A percentile compares a stretch with the other conserved stretches of the same genome.
Evolutionary conservation across 1,140 invertebrate genomes (phyloP).

Genomic region (Drosophila murphyi): DNA sequence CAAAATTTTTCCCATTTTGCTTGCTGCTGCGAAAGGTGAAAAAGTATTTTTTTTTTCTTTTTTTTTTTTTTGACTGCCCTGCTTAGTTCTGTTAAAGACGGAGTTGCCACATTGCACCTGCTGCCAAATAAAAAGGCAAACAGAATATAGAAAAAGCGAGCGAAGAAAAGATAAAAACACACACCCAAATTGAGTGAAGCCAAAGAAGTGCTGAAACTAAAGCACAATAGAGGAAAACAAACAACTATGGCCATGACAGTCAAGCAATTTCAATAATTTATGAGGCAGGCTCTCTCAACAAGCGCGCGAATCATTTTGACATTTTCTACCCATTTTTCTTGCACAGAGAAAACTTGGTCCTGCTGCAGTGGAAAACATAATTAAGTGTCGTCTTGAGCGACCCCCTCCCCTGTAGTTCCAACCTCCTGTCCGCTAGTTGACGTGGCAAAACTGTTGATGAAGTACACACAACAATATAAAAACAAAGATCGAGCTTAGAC

Average conservation of each 20-base stretch:
- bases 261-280: slow-evolving; percentile 79
- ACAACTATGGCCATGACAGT: slow-evolving; percentile 69
- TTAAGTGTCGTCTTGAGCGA: slow-evolving; percentile 78
- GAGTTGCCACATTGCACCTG: slow-evolving; percentile 67
- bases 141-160: slow-evolving; percentile 16
- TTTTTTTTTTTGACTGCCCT: slow-evolving; percentile 55
- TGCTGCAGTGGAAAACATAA: slow-evolving; percentile 66
- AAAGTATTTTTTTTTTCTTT: slow-evolving; percentile 40
- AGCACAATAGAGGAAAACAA: slow-evolving; percentile 37
- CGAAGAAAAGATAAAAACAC: background rate
- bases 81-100: slow-evolving; percentile 60
- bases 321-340: slow-evolving; percentile 74
- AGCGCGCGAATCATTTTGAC: slow-evolving; percentile 72
- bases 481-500: background rate
- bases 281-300: slow-evolving; percentile 49
- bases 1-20: slow-evolving; percentile 29
- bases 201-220: slow-evolving; percentile 11
- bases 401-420: background rate
- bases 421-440: slow-evolving; percentile 43
- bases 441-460: slow-evolving; percentile 74
- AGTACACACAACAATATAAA: slow-evolving; percentile 21
- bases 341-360: slow-evolving; percentile 53
- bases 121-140: slow-evolving; percentile 73
- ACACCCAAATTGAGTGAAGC: slow-evolving; percentile 8
- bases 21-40: slow-evolving; percentile 54